Evolutionary conservation across 2,888 invertebrate genomes (phyloP), one percentile per base, ranked within the genome.

Genomic region (Cylindroiulus punctatus): DNA sequence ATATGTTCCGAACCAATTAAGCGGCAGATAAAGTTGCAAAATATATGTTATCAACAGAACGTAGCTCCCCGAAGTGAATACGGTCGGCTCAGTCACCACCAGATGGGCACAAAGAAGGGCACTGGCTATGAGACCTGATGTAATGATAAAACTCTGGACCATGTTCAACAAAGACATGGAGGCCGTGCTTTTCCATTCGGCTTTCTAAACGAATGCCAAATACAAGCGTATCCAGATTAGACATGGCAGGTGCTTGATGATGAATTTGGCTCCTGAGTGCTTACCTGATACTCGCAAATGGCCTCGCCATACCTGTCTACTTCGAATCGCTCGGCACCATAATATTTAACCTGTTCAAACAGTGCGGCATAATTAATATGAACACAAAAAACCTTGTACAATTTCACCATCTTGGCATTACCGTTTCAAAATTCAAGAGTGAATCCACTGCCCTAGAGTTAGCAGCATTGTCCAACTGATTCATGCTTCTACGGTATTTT

Each of bases 1-100:
- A 90, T 98, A 98, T 2, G 98, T 98, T 42, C 99, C 99, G 90
- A 99, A 97, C 95, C 96, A 99, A 92, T 99, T 99, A 85, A 99
- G 92, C 0, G 99, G 99, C 87, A 96, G 96, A 90, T 98, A 99
- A 36, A 99, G 92, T 90, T 97, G 99, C 88, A 97, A 94, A 30
- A 99, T 95, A 90, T 99, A 99, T 1, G 97, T 95, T 0, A 97
- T 95, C 91, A 98, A 99, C 26, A 99, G 93, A 0, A 98, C 97
- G 91, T 98, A 99, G 90, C 98, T 98, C 40, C 99, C 99, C 19
- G 98, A 96, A 0, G 96, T 96, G 40, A 98, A 92, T 8, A 10
- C 12, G 4, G 93, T 92, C 86, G 94, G 91, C 14, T 93, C 92
- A 65, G 92, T 91, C 0, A 95, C 95, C 30, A 97, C 97, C 92